phyloP scores from a whole-genome alignment of 1,140 invertebrate species.

The Cydia strobilella region DNA sequence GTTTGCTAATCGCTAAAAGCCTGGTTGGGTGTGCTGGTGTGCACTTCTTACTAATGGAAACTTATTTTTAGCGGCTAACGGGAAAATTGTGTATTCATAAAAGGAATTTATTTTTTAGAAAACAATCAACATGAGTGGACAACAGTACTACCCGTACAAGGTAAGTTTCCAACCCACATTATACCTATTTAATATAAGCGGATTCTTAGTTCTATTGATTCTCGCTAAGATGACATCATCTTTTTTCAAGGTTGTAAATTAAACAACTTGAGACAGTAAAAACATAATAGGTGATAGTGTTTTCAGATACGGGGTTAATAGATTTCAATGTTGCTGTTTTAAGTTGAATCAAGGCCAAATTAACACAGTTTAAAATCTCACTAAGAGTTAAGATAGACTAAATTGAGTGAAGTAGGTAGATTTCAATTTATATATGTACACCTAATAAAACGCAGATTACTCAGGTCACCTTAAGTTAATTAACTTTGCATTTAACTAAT shows the following conservation, averaged over 20 bases:
- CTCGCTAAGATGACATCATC: constrained; percentile 75
- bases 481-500: constrained; percentile 13
- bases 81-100: constrained; percentile 49
- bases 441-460: no score
- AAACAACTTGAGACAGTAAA: constrained; percentile 11
- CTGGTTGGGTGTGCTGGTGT: constrained; percentile 49
- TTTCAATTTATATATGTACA: no score
- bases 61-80: constrained; percentile 63
- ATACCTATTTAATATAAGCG: constrained; percentile 35
- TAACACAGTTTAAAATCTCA: not conserved
- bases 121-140: constrained; percentile 74
- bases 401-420: not conserved
- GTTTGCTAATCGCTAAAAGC: constrained; percentile 67
- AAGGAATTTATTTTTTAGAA: constrained; percentile 57
- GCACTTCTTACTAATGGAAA: constrained; percentile 47
- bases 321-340: not conserved
- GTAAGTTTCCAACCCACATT: constrained; percentile 73
- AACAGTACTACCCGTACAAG: constrained; percentile 80
- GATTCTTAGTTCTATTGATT: constrained; percentile 56
- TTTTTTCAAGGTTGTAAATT: constrained; percentile 59
- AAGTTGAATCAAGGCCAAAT: not conserved
- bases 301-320: not conserved
- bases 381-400: no score
- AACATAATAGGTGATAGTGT: not conserved
- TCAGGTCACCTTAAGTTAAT: not conserved